Evolutionary conservation across 2,888 invertebrate genomes (phyloP), one percentile per base, ranked within the genome.

Genomic region (Chymomyza caudatula): DNA sequence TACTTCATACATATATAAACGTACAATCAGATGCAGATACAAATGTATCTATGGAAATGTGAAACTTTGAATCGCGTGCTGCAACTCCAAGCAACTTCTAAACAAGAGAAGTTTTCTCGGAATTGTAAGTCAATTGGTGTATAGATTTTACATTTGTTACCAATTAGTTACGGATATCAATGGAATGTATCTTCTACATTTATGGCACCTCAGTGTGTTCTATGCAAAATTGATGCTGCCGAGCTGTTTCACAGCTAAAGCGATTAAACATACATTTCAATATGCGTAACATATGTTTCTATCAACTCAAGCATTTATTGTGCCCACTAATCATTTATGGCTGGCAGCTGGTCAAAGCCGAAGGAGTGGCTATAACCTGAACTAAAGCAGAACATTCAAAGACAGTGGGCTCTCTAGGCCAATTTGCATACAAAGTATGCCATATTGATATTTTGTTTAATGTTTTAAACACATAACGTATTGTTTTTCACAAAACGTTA

Each of bases 201-300:
- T 47, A 51, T 51, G 51, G 20, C 20, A 22, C 8, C 11, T 20
- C n/a, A n/a, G n/a, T 17, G 20, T n/a, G 17, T 17, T 17, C 73
- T 71, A 72, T 75, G 81, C 69, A 67, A 77, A 80, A 77, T 56
- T 65, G 25, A 52, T 5, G 57, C 62, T 56, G 43, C 20, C 11
- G 29, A 37, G 29, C 11, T 11, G 51, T 53, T 59, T 51, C 62
- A 62, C 58, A 69, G 43, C 63, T 64, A 65, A 68, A 63, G 63
- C 67, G 71, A 73, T 80, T 80, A 80, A 80, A 80, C 81, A 71
- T 74, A 67, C 79, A 79, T 47, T 51, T 85, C 77, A 58, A 78
- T 72, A 73, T 63, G 85, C 73, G 66, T 85, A 20, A 85, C 80
- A 81, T 77, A 71, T 81, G 80, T 82, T 81, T 79, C 74, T 47